Evolutionary conservation across 1,140 invertebrate species (phyloP).

Genomic region (Doryteuthis pealeii): DNA sequence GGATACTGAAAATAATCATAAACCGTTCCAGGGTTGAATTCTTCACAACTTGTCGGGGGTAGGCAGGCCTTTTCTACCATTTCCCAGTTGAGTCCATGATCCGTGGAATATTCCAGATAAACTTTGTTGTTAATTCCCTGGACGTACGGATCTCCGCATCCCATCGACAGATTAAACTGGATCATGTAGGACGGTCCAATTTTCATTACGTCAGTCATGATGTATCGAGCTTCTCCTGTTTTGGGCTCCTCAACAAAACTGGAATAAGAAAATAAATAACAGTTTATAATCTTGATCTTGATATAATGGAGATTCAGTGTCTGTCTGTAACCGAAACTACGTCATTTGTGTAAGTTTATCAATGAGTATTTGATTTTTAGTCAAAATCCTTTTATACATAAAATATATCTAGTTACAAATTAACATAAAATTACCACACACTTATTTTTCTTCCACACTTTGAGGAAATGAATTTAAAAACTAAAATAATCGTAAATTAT

Average conservation of each 20-base stretch:
- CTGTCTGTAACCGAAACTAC: too few relatives aligned
- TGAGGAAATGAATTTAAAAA: too few relatives aligned
- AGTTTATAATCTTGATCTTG: too few relatives aligned
- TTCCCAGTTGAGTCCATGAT: conserved; percentile 62
- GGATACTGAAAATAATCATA: conserved; percentile 58
- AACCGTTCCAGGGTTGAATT: conserved; percentile 56
- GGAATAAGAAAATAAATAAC: conserved; percentile 12
- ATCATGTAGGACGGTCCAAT: conserved; percentile 61
- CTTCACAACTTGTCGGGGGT: conserved; percentile 54
- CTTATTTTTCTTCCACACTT: too few relatives aligned
- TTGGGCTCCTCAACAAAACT: conserved; percentile 46
- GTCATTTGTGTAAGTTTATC: too few relatives aligned
- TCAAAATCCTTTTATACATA: too few relatives aligned
- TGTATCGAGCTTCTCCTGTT: conserved; percentile 40
- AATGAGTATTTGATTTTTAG: too few relatives aligned
- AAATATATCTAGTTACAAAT: too few relatives aligned
- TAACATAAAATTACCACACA: too few relatives aligned
- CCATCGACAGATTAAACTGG: conserved; percentile 62
- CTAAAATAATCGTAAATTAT: too few relatives aligned
- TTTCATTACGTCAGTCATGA: conserved; percentile 58
- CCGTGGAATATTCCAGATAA: conserved; percentile 60
- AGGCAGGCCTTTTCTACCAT: conserved; percentile 53
- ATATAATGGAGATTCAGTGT: too few relatives aligned
- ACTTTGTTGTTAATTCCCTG: conserved; percentile 48
- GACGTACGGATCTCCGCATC: conserved; percentile 51